Evolutionary conservation across 2,113 vertebrate species (phyloP), one percentile per base, ranked within the genome.

Genomic region (Uropsilus gracilis): DNA sequence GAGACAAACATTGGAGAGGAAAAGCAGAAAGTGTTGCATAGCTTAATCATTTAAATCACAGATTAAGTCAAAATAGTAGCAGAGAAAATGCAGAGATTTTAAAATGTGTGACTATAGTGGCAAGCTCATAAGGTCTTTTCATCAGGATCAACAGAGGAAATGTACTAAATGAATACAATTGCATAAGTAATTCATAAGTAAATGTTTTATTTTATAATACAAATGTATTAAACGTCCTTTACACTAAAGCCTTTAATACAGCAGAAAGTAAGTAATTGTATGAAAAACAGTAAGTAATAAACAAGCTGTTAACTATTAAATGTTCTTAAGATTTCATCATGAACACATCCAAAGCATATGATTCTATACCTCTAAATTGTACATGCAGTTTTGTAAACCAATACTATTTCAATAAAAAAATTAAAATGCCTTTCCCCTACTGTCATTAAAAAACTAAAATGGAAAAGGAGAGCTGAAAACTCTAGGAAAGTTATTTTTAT

Each of bases 31-130:
- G 57, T 46, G n/a, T 85, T 80, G 16, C 18, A 42, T 14, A 81
- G 66, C 48, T 90, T 93, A 76, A 78, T 95, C 73, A 85, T 84
- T 91, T 89, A 94, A 97, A 94, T 96, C 44, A 75, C 64, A 94
- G 69, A 84, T 69, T 76, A 91, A 96, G 55, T 84, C 28, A 87
- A 85, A 61, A 91, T 63, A 94, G 93, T 71, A 90, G 86, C 57
- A 81, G 53, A 76, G 55, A 92, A 78, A 92, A 91, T 69, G 37
- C 55, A 94, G 48, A 68, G 34, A 86, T 76, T 78, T 86, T 86
- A 72, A 84, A 92, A 89, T 34, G 2, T 91, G 57, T 82, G 61
- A 68, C 44, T 63, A 24, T 17, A 6, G 42, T 48, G n/a, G n/a
- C 16, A 66, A 50, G 13, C 55, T 86, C 55, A 72, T 1, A 0